Percentiles rank a stretch among this genome's conserved stretches.
Evolutionary conservation across 2,797 vertebrate genomes (phyloP).

Genomic region (Danio choprae): DNA sequence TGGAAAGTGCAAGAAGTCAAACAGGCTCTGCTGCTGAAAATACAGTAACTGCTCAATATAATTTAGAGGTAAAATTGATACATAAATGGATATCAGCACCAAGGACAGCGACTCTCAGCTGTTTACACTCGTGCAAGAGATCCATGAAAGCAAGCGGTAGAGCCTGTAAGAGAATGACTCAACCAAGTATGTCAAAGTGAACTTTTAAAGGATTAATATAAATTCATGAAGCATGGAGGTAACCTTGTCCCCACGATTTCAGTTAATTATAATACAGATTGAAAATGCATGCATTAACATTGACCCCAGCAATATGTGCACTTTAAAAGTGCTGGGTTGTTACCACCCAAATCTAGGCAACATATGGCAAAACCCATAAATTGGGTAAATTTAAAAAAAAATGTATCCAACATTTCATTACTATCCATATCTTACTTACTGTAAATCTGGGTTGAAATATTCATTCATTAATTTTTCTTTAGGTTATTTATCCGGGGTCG

Average conservation of each 20-base stretch:
- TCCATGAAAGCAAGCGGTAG: conserved; percentile 3
- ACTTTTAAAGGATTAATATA: neutral
- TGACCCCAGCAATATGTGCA: too few relatives aligned
- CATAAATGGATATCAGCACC: conserved; percentile 38
- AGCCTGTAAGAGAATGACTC: neutral
- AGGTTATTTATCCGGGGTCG: too few relatives aligned
- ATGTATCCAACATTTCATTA: too few relatives aligned
- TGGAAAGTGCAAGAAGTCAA: conserved; percentile 16
- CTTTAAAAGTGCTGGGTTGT: too few relatives aligned
- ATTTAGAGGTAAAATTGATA: neutral
- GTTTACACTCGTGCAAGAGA: conserved; percentile 6
- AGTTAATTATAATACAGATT: neutral
- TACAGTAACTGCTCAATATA: neutral
- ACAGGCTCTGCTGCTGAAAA: conserved; percentile 11
- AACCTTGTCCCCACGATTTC: neutral
- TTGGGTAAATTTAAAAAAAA: too few relatives aligned
- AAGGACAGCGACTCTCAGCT: conserved; percentile 38
- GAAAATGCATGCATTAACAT: neutral
- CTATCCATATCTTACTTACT: too few relatives aligned
- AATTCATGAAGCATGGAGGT: neutral
- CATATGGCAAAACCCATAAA: too few relatives aligned
- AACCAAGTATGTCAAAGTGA: neutral
- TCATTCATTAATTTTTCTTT: too few relatives aligned
- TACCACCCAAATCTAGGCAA: too few relatives aligned
- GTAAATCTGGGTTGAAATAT: too few relatives aligned